phyloP scores from a whole-genome alignment of 2,797 vertebrate species.

The Podargus strigoides region DNA sequence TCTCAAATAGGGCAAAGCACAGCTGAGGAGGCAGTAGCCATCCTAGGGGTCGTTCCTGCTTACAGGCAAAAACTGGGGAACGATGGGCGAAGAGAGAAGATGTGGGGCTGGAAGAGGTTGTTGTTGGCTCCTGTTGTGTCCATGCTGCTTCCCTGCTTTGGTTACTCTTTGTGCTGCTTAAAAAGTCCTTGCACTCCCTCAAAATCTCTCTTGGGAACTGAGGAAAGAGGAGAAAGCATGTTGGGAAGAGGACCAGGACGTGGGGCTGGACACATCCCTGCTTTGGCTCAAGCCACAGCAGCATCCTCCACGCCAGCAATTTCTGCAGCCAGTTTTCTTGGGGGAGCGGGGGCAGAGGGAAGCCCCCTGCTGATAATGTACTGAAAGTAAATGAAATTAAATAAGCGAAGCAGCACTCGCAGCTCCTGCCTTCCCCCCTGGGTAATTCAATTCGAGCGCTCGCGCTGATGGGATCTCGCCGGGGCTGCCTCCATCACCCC shows the following conservation, averaged over 20 bases:
- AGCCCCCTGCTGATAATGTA: conserved; percentile 80
- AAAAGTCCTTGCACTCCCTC: background rate
- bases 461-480: conserved; percentile 77
- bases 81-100: background rate
- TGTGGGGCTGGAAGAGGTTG: background rate
- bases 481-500: conserved; percentile 74
- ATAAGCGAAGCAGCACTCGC: conserved; percentile 77
- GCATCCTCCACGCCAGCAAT: background rate
- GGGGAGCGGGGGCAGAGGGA: conserved; percentile 54
- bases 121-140: background rate
- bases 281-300: background rate
- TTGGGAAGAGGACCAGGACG: background rate
- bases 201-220: background rate
- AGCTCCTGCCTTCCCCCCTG: conserved; percentile 73
- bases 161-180: background rate
- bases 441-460: conserved; percentile 79
- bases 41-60: background rate
- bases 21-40: background rate
- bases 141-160: accelerated
- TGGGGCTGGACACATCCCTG: background rate
- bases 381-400: conserved; percentile 85
- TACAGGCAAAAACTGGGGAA: background rate
- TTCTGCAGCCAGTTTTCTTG: conserved; percentile 29
- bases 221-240: background rate
- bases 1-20: background rate